These are phyloP conservation scores for Eurypyga helias DNA, from an alignment of 2,113 vertebrate species.

Conservation along the genomic window DNA sequence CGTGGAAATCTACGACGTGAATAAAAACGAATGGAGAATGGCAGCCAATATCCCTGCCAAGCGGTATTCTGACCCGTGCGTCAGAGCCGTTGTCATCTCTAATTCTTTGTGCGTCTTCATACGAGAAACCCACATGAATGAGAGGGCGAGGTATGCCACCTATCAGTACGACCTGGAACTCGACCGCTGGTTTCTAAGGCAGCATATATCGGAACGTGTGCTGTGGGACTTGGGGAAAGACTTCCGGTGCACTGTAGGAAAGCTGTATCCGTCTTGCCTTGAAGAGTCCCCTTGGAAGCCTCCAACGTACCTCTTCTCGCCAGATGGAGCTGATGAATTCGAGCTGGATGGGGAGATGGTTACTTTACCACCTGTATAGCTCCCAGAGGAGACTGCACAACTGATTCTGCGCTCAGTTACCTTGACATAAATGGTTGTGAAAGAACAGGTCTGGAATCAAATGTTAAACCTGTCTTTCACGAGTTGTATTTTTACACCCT, in stretches of 20 bases:
- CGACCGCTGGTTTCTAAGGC: slow-evolving; percentile 92
- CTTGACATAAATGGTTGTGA: slow-evolving; percentile 46
- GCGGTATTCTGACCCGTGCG: slow-evolving; percentile 92
- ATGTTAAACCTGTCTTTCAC: slow-evolving; percentile 68
- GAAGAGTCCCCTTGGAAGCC: slow-evolving; percentile 98
- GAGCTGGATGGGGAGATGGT: slow-evolving; percentile 93
- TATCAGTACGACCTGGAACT: slow-evolving; percentile 92
- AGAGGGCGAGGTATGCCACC: slow-evolving; percentile 93
- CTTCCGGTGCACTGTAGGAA: slow-evolving; percentile 95
- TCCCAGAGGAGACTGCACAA: slow-evolving; percentile 33
- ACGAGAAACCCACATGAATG: slow-evolving; percentile 94
- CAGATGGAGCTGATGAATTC: slow-evolving; percentile 91
- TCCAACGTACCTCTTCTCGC: slow-evolving; percentile 93
- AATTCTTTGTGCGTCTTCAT: slow-evolving; percentile 93
- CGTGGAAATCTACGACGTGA: slow-evolving; percentile 94
- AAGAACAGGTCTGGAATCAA: slow-evolving; percentile 60
- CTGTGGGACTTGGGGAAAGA: slow-evolving; percentile 96
- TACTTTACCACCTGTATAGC: slow-evolving; percentile 88
- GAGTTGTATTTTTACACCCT: slow-evolving; percentile 79
- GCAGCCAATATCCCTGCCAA: slow-evolving; percentile 95
- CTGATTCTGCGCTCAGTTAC: slow-evolving; percentile 24
- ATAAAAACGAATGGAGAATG: slow-evolving; percentile 93
- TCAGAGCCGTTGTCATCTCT: slow-evolving; percentile 91
- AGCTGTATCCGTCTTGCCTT: slow-evolving; percentile 97
- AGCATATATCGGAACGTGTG: slow-evolving; percentile 93